phyloP scores from a whole-genome alignment of 2,888 invertebrate genomes.

The Meloe dianella region DNA sequence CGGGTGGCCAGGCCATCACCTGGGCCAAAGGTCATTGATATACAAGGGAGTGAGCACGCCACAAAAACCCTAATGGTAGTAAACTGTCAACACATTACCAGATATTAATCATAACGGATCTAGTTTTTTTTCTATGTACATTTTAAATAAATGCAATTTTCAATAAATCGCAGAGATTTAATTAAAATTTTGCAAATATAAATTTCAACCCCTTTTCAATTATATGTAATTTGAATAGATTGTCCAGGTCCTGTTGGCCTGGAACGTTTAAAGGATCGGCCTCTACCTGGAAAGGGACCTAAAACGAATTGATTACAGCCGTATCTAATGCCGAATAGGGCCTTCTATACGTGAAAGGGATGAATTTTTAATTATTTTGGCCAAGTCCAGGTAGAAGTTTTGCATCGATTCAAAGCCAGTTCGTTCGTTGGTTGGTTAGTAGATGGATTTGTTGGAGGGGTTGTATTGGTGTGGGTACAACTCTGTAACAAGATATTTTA shows the following conservation, averaged over 20 bases:
- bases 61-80: slow-evolving; percentile 60
- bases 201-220: slow-evolving; percentile 2
- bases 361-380: slow-evolving; percentile 8
- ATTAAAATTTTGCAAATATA: slow-evolving; percentile 12
- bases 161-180: slow-evolving; percentile 16
- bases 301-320: slow-evolving; percentile 27
- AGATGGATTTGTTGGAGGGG: background rate
- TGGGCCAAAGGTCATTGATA: slow-evolving; percentile 51
- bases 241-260: background rate
- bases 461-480: background rate
- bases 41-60: slow-evolving; percentile 61
- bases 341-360: slow-evolving; percentile 3
- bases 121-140: slow-evolving; percentile 14
- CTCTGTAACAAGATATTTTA: slow-evolving; percentile 29
- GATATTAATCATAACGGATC: slow-evolving; percentile 59
- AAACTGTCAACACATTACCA: slow-evolving; percentile 60
- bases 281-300: slow-evolving; percentile 54
- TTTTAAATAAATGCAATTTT: background rate
- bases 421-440: background rate
- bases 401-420: background rate
- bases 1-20: slow-evolving; percentile 52
- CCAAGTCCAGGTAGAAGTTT: slow-evolving; percentile 4
- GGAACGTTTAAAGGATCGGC: slow-evolving; percentile 43
- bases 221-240: slow-evolving; percentile 28
- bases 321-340: slow-evolving; percentile 15